Evolutionary conservation across 2,113 vertebrate species (phyloP).

Genomic region (Mesoclemmys tuberculata): DNA sequence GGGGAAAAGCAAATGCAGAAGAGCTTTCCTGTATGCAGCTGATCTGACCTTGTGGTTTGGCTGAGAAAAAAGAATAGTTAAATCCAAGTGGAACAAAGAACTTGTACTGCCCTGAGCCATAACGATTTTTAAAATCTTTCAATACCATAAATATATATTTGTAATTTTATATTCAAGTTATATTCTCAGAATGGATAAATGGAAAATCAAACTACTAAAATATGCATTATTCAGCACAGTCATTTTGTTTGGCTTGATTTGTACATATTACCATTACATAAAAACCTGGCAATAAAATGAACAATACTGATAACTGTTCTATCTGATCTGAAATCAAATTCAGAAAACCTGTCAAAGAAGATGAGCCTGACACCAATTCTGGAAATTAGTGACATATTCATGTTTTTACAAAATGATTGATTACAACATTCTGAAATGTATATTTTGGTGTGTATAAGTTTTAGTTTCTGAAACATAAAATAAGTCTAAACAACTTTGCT

Average conservation of each 20-base stretch:
- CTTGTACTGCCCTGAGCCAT: not conserved
- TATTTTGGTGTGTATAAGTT: not conserved
- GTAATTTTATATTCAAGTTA: not conserved
- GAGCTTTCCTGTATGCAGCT: not conserved
- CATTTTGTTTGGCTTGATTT: not conserved
- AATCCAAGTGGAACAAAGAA: not conserved
- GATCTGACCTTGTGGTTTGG: not conserved
- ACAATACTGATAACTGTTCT: not conserved
- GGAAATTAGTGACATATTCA: not conserved
- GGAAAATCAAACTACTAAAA: not conserved
- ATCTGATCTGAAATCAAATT: constrained; percentile 9
- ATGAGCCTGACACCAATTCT: not conserved
- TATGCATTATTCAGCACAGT: not conserved
- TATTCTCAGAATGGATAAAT: constrained; percentile 4
- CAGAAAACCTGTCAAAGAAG: not conserved
- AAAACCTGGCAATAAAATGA: not conserved
- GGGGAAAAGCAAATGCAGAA: not conserved
- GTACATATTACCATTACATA: not conserved
- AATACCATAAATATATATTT: not conserved
- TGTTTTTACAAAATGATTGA: not conserved
- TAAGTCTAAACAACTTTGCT: not conserved
- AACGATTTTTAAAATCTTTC: not conserved
- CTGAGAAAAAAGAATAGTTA: not conserved
- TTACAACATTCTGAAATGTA: not conserved
- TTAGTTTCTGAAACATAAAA: not conserved